phyloP scores from a whole-genome alignment of 2,888 invertebrate species.

The Capitulum mitella region DNA sequence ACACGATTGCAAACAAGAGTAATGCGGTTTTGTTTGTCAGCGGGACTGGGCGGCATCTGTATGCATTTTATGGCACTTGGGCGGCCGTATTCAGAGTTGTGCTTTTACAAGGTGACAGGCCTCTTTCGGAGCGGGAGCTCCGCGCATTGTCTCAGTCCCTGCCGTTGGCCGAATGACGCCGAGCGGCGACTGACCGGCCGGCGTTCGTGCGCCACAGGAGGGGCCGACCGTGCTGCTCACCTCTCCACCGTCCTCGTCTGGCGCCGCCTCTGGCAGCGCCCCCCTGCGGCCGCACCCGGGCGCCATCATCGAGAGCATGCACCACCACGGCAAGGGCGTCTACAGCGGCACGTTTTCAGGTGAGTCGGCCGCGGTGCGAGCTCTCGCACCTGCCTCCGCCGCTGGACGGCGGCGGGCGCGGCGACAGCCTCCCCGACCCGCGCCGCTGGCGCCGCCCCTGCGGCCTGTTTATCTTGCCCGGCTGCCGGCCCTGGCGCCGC shows the following conservation, averaged over 20 bases:
- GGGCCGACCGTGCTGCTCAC: constrained; percentile 4
- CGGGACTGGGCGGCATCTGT: too few species aligned
- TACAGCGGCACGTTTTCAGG: constrained; percentile 90
- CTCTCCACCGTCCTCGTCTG: background rate
- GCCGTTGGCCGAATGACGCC: too few species aligned
- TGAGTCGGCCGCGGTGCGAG: constrained; percentile 30
- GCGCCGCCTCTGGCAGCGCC: constrained; percentile 1
- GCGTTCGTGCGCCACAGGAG: background rate
- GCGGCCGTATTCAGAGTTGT: too few species aligned
- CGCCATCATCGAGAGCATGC: constrained; percentile 84
- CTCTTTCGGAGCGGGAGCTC: too few species aligned
- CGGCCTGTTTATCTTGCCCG: background rate
- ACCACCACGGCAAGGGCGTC: constrained; percentile 87
- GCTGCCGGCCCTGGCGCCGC: background rate
- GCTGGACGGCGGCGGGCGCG: background rate
- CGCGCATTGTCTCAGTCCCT: too few species aligned
- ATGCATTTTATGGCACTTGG: too few species aligned
- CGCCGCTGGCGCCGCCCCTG: constrained; percentile 1
- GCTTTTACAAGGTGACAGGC: too few species aligned
- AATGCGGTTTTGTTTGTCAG: too few species aligned
- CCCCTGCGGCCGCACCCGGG: constrained; percentile 50
- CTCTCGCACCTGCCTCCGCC: background rate
- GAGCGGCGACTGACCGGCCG: background rate
- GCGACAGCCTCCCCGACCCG: background rate
- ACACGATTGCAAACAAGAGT: too few species aligned